Percentiles rank a stretch among this genome's conserved stretches.
These are phyloP conservation scores for Drosophila subquinaria DNA, from an alignment of 2,888 invertebrate species.

Conservation along the genomic window DNA sequence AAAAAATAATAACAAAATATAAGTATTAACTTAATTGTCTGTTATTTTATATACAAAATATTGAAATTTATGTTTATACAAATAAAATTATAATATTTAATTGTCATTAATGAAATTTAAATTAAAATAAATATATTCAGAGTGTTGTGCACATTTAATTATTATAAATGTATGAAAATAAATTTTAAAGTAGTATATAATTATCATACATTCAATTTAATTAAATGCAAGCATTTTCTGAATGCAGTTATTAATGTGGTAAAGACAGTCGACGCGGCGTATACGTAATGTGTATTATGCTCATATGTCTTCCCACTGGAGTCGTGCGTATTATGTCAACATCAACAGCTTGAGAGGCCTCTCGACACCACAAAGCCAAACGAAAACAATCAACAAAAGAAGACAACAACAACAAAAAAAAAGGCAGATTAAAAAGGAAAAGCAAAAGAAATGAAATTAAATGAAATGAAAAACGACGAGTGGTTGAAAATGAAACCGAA, in stretches of 20 bases:
- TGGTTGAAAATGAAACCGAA: constrained; percentile 65
- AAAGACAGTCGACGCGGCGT: constrained; percentile 18
- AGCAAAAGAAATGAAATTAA: constrained; percentile 31
- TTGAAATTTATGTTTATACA: no score
- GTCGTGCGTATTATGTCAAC: constrained; percentile 68
- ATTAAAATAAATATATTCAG: no score
- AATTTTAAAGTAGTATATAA: no score
- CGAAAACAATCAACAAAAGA: constrained; percentile 14
- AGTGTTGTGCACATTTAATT: no score
- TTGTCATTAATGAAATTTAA: no score
- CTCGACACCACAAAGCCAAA: constrained; percentile 24
- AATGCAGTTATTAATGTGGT: neutral
- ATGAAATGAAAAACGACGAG: constrained; percentile 37
- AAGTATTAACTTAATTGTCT: no score
- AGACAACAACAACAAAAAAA: constrained; percentile 1
- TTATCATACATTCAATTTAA: neutral
- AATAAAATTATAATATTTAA: no score
- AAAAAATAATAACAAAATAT: no score
- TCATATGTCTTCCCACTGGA: constrained; percentile 26
- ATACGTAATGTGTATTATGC: constrained; percentile 50
- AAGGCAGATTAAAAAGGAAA: constrained; percentile 24
- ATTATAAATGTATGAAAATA: no score
- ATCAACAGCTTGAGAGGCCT: constrained; percentile 40
- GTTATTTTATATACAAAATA: no score
- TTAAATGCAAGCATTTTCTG: constrained; percentile 1